Base-by-base conservation (phyloP, 2,888 invertebrate genomes). In the Maniola hyperantus region DNA sequence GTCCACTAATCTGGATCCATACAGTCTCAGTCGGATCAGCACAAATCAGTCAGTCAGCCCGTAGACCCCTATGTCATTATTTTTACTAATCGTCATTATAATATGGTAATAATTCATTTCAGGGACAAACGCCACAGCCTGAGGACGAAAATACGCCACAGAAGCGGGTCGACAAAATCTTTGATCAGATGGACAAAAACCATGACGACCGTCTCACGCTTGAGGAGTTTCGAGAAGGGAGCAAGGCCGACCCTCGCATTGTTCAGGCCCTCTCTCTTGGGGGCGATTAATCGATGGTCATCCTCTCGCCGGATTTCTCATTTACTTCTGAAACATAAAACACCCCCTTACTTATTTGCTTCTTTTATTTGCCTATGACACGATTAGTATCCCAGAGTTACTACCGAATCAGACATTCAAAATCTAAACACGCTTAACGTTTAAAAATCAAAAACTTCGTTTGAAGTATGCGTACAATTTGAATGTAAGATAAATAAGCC, bases 121-220 rank as follows among this genome's bases (percentile, higher is more conserved):
- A 97, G 97, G 97, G 97, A 20, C 97, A 97, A 84, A 96, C 96
- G 73, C 97, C 97, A 60, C 96, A 96, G 76, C 95, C 97, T 34
- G 97, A 97, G 81, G 97, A 97, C 82, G 97, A 97, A 82, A 97
- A 97, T 85, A 97, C 97, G 72, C 97, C 97, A 15, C 97, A 99
- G 88, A 98, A 98, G 87, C 95, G 99, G 83, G 99, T 99, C 73
- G 99, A 99, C 93, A 98, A 98, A 91, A 99, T 99, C 85, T 99
- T 99, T 93, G 98, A 98, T 89, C 98, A 99, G 87, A 98, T 99
- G 98, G 99, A 99, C 92, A 99, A 97, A 93, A 98, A 99, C 89
- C 98, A 99, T 92, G 99, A 99, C 89, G 98, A 99, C 91, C 95
- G 97, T 79, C 94, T 99, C 77, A 98, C 98, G 54, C 94, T 99